A percentile compares a stretch with the other conserved stretches of the same genome.
These are phyloP conservation scores for Poeciliopsis presidionis DNA, from an alignment of 2,797 vertebrate species.

Conservation along the genomic window DNA sequence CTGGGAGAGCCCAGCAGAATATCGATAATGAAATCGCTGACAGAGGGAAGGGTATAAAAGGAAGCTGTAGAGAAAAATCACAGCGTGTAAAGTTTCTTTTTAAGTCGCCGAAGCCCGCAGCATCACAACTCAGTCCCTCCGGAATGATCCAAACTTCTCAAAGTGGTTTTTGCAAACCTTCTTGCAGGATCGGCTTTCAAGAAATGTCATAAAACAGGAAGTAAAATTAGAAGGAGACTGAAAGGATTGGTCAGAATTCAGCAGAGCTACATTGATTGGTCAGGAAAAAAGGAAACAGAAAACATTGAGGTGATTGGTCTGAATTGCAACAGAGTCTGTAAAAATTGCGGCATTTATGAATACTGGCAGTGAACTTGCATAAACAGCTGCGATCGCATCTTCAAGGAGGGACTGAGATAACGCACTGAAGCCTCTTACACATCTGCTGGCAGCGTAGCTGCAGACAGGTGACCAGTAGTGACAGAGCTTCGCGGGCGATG, in stretches of 20 bases:
- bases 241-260: too few relatives aligned
- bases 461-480: conserved; percentile 95
- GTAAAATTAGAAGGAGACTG: too few relatives aligned
- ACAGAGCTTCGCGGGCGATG: conserved; percentile 96
- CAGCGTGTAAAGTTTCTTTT: conserved; percentile 7
- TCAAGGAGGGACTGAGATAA: not conserved
- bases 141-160: too few relatives aligned
- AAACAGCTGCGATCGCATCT: too few relatives aligned
- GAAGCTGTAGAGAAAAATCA: conserved; percentile 81
- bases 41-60: conserved; percentile 94
- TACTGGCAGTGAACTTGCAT: too few relatives aligned
- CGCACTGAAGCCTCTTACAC: conserved; percentile 76
- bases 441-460: conserved; percentile 97
- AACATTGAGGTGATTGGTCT: not conserved
- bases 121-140: too few relatives aligned
- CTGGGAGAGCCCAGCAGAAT: conserved; percentile 95
- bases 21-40: conserved; percentile 97
- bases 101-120: not conserved
- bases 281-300: not conserved
- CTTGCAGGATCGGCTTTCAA: too few relatives aligned
- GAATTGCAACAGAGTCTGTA: too few relatives aligned
- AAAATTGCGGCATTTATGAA: too few relatives aligned
- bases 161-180: too few relatives aligned
- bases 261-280: too few relatives aligned
- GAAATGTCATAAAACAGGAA: too few relatives aligned